Evolutionary conservation across 2,888 invertebrate species (phyloP), one percentile per base, ranked within the genome.

Genomic region (Diarsia mendica): DNA sequence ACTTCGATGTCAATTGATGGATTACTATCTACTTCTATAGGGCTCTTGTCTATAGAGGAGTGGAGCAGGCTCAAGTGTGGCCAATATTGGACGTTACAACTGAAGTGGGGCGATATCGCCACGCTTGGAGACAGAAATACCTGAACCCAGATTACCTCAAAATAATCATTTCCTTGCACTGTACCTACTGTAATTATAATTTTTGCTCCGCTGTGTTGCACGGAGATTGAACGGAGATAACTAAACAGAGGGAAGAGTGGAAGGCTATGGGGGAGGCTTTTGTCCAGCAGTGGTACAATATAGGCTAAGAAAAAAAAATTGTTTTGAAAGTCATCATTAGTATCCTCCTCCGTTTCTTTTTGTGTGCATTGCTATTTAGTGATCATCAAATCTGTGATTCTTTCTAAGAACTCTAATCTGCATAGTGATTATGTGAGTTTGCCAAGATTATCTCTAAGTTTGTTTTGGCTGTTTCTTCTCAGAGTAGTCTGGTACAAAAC

Each of bases 1-100:
- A 71, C 83, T 77, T 77, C 11, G 3, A 55, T 60, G 64, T 60
- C 63, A 44, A 80, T 55, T 63, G 81, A 80, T 18, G 20, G 55
- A 67, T 67, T 44, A 48, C 71, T 67, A 82, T 33, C 70, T 67
- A 65, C 48, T 63, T 60, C 13, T 44, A 82, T 44, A 39, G 28
- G 33, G 44, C 82, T 71, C 83, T 68, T 58, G 64, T 71, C 75
- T 67, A 23, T 1, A 67, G 49, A 10, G 23, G 10, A 13, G 13
- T 58, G 2, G 23, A 67, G 51, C 20, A 58, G 1, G 9, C 48
- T 64, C 18, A 64, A 81, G 81, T 67, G 67, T 67, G 46, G 15
- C 82, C 53, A 81, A 75, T 44, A 75, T 53, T 75, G 64, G 53
- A 48, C 79, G 72, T 58, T 46, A 60, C 58, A 64, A 15, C 51